Base-by-base conservation (phyloP, 2,113 vertebrate species). In the Sceloporus tristichus region DNA sequence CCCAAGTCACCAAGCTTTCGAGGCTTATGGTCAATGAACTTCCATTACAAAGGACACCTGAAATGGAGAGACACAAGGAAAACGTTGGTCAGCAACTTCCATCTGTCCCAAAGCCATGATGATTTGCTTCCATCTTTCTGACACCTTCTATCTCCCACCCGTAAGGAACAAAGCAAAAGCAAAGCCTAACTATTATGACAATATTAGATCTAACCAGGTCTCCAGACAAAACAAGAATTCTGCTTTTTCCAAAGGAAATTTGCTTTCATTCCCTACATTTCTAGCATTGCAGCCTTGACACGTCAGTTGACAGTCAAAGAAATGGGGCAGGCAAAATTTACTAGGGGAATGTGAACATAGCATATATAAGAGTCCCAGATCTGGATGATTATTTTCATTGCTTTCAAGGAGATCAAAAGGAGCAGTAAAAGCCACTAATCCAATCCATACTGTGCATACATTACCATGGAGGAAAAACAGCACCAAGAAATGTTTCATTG, bases 391-490 rank as follows among this genome's bases (percentile, higher is more conserved):
- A 48, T 48, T 48, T 48, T 48, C 48, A 10, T 16, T n/a, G 48
- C 18, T 79, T n/a, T 25, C 53, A 25, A 13, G n/a, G 11, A 56
- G 77, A 53, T 18, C 68, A 53, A 83, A 79, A 13, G 29, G 13
- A 38, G 62, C 59, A 70, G 18, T 27, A 70, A 70, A 4, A 70
- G 27, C 23, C 66, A 70, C 40, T 53, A 53, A 82, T 42, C 54
- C 34, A 53, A 34, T 2, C 29, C 27, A 5, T 29, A 9, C 1
- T 68, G 19, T 11, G 11, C 81, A 42, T 66, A 10, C 34, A 54
- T 56, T 88, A 88, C 87, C 87, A 21, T 66, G 73, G 40, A 88
- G 18, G 29, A 88, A 70, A 21, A 88, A 19, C 19, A 84, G 48
- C 62, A 62, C 53, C 54, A 84, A 25, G 14, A 54, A 77, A 56